These are phyloP conservation scores for Drosophila ezoana DNA, from an alignment of 2,888 invertebrate genomes.

Conservation along the genomic window DNA sequence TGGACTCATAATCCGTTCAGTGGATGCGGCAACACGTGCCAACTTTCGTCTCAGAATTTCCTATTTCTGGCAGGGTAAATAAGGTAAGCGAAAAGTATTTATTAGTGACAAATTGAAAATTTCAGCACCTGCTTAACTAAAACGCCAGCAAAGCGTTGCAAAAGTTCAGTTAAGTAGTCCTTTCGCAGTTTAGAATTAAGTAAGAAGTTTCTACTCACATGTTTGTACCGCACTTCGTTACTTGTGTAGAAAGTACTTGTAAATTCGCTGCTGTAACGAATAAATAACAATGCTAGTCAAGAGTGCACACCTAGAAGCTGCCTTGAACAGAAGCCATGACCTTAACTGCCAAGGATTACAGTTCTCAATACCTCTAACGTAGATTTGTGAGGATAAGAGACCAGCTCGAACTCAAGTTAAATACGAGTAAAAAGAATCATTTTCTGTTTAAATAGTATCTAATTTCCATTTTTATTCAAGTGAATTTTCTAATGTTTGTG, in stretches of 20 bases:
- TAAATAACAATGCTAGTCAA: background rate
- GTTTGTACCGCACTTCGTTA: background rate
- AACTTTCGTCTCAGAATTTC: slow-evolving; percentile 25
- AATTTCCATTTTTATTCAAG: too few species aligned
- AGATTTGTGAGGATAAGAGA: too few species aligned
- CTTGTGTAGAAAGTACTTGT: background rate
- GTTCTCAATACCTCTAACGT: too few species aligned
- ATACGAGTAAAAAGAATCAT: too few species aligned
- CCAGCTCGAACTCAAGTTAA: too few species aligned
- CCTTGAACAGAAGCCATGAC: background rate
- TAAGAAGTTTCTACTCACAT: too few species aligned
- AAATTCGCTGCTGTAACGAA: background rate
- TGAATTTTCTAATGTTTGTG: too few species aligned
- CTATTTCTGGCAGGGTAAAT: slow-evolving; percentile 41
- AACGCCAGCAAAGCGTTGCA: background rate
- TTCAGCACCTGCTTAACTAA: slow-evolving; percentile 28
- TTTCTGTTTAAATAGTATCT: too few species aligned
- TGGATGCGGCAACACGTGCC: slow-evolving; percentile 72
- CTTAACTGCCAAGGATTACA: too few species aligned
- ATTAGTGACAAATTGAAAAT: slow-evolving; percentile 37
- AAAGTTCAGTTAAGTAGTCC: background rate
- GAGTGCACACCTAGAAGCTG: background rate
- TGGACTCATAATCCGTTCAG: slow-evolving; percentile 64
- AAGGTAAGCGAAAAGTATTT: slow-evolving; percentile 46
- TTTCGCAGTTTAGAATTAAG: background rate